Evolutionary conservation across 2,113 vertebrate species (phyloP), one percentile per base, ranked within the genome.

Genomic region (Megalops atlanticus): DNA sequence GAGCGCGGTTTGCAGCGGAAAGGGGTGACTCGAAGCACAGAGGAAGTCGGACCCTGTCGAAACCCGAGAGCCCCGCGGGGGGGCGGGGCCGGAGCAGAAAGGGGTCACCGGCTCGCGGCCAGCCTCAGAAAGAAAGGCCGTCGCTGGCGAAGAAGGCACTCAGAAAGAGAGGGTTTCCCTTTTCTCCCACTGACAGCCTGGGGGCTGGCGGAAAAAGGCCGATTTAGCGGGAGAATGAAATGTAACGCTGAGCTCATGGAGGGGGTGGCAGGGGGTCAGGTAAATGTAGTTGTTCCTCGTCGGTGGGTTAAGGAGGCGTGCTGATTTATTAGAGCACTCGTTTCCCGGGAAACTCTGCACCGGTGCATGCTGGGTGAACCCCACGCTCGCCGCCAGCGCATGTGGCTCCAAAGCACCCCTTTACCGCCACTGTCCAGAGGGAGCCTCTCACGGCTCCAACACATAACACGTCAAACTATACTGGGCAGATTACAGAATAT

Each of bases 291-390:
- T 77, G 84, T 78, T 86, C 40, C 70, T 75, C 73, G 73, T 75
- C 85, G 15, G 78, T 83, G 72, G 85, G 89, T 87, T 85, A 83
- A 82, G 83, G 84, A 86, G 75, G 82, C 27, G 39, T 72, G 39
- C 38, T 58, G 76, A 78, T 78, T 78, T 78, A 77, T 58, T 24
- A 64, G 21, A 78, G 10, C 21, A 35, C 24, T 40, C 4, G 14
- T 40, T 58, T 58, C 49, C 49, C n/a, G 52, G 31, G 35, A 24
- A 58, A 10, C 15, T 39, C 7, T 24, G 12, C 24, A 40, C 4
- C 15, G 7, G 27, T 14, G 21, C 7, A 78, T 40, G 49, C 49
- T 35, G 11, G n/a, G 76, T 24, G 33, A 68, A 21, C 76, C 47
- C n/a, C 75, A 21, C 16, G 18, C 8, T 7, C 33, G 14, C 24